Evolutionary conservation across 2,888 invertebrate genomes (phyloP).

Genomic region (Volucella inanis): DNA sequence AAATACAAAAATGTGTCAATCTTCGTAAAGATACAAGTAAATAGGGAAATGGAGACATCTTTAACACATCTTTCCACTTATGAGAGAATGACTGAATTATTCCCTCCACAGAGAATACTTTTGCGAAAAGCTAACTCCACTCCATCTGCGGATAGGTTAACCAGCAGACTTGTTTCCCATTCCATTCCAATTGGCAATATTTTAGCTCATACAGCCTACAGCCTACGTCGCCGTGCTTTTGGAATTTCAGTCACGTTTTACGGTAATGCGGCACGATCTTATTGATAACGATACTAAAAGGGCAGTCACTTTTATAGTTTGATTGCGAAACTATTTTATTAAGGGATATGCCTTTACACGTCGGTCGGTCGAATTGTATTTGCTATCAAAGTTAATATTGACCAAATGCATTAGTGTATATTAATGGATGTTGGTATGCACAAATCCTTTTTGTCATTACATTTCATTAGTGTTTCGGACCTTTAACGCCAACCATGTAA

Average conservation of each 20-base stretch:
- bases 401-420: constrained; percentile 40
- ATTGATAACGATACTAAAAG: constrained; percentile 74
- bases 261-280: constrained; percentile 74
- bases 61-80: neutral
- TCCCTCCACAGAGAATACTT: neutral
- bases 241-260: constrained; percentile 66
- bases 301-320: constrained; percentile 67
- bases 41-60: too few species aligned
- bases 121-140: constrained; percentile 45
- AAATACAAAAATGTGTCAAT: too few species aligned
- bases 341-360: constrained; percentile 37
- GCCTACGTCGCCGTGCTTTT: constrained; percentile 39
- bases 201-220: constrained; percentile 13
- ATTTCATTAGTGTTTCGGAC: neutral
- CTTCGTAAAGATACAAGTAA: too few species aligned
- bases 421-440: constrained; percentile 24
- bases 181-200: constrained; percentile 54
- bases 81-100: neutral
- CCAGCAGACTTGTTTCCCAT: constrained; percentile 52
- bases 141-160: constrained; percentile 23
- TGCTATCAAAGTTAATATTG: constrained; percentile 39
- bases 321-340: constrained; percentile 68
- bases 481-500: neutral
- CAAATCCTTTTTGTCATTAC: constrained; percentile 21
- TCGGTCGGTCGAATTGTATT: neutral